These are phyloP conservation scores for Lottia gigantea DNA, from an alignment of 2,888 invertebrate species.

Conservation along the genomic window DNA sequence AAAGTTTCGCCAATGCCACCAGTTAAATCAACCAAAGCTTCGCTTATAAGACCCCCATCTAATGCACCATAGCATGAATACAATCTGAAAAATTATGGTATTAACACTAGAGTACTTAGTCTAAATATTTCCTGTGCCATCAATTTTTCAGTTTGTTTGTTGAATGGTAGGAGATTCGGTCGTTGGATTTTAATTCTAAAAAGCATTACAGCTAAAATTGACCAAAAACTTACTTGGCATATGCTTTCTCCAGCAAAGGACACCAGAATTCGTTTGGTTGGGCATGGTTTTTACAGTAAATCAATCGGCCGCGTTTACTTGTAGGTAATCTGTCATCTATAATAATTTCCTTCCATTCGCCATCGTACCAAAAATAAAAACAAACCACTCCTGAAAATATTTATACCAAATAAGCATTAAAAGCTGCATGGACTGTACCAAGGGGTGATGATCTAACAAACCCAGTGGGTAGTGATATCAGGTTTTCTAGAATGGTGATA, in stretches of 20 bases:
- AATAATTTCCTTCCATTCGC: slow-evolving; percentile 36
- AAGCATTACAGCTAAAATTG: too few relatives aligned
- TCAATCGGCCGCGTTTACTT: slow-evolving; percentile 23
- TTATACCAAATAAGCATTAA: too few relatives aligned
- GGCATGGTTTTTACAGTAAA: slow-evolving; percentile 31
- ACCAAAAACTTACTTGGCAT: slow-evolving; percentile 45
- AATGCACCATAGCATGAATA: slow-evolving; percentile 45
- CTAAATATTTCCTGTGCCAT: too few relatives aligned
- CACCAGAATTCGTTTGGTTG: slow-evolving; percentile 39
- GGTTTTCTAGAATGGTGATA: too few relatives aligned
- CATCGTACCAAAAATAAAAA: slow-evolving; percentile 39
- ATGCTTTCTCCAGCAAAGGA: slow-evolving; percentile 48
- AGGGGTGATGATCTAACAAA: too few relatives aligned
- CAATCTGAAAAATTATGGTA: slow-evolving; percentile 38
- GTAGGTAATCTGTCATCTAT: slow-evolving; percentile 40
- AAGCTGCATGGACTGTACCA: too few relatives aligned
- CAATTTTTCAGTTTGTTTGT: too few relatives aligned
- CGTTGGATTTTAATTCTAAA: too few relatives aligned
- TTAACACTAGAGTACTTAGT: too few relatives aligned
- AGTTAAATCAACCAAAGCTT: slow-evolving; percentile 53
- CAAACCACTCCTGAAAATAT: slow-evolving; percentile 34
- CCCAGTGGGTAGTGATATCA: too few relatives aligned
- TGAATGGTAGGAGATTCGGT: too few relatives aligned
- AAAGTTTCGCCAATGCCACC: slow-evolving; percentile 51
- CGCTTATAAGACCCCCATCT: slow-evolving; percentile 43